These are phyloP conservation scores for Drymodes brunneopygia DNA, from an alignment of 2,113 vertebrate species.

Conservation along the genomic window DNA sequence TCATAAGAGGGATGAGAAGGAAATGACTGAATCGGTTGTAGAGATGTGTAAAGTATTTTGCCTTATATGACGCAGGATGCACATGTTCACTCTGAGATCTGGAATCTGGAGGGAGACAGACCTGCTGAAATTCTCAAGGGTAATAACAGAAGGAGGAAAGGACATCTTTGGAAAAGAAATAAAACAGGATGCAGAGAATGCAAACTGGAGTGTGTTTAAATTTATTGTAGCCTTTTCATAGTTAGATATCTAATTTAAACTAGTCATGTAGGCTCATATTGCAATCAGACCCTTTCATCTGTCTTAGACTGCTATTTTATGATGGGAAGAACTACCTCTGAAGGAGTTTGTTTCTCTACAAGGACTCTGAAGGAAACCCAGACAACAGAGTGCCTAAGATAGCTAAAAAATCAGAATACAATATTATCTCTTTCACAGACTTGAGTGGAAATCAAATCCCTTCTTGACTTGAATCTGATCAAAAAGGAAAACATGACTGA, in stretches of 20 bases:
- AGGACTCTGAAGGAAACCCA: neutral
- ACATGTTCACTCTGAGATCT: constrained; percentile 44
- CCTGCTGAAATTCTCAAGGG: neutral
- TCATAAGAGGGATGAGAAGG: constrained; percentile 48
- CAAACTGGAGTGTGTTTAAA: neutral
- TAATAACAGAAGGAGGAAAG: constrained; percentile 23
- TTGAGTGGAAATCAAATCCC: neutral
- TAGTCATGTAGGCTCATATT: neutral
- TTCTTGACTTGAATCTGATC: neutral
- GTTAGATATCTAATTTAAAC: neutral
- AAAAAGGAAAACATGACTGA: neutral
- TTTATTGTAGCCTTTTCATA: neutral
- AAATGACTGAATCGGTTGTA: constrained; percentile 37
- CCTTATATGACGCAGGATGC: constrained; percentile 43
- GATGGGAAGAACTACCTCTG: neutral
- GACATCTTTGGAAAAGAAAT: neutral
- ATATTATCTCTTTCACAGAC: neutral
- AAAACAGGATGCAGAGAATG: neutral
- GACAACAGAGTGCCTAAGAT: neutral
- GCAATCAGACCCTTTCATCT: neutral
- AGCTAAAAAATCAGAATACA: neutral
- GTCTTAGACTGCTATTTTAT: neutral
- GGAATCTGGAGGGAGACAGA: constrained; percentile 22
- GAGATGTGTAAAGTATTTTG: neutral
- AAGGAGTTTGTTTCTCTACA: neutral